These are phyloP conservation scores for Aleiodes alternator DNA, from an alignment of 2,888 invertebrate genomes.

Conservation along the genomic window DNA sequence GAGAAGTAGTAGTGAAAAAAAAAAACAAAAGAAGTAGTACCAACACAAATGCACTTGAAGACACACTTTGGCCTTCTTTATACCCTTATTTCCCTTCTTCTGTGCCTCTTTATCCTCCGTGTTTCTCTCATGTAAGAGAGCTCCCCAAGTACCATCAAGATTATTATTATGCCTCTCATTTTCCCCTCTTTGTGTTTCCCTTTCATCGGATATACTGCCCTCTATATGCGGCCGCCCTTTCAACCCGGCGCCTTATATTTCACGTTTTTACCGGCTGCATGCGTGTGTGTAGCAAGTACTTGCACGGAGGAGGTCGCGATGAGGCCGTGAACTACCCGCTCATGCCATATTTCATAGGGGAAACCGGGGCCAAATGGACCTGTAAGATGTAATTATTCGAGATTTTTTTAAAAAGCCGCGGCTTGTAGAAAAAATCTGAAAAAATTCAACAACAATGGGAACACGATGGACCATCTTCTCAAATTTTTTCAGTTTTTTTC, in stretches of 20 bases:
- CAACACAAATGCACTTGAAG: constrained; percentile 24
- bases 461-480: too few species aligned
- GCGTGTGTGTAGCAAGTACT: background rate
- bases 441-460: too few species aligned
- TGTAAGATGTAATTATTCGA: too few species aligned
- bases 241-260: constrained; percentile 42
- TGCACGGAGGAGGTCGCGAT: background rate
- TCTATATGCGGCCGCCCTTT: constrained; percentile 24
- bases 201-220: constrained; percentile 37
- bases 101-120: background rate
- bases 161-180: constrained; percentile 23
- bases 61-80: constrained; percentile 30
- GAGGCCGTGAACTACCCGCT: constrained; percentile 49
- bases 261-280: constrained; percentile 25
- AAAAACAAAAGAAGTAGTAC: constrained; percentile 28
- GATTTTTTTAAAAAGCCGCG: too few species aligned
- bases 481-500: too few species aligned
- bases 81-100: constrained; percentile 11
- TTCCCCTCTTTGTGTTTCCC: constrained; percentile 36
- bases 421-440: too few species aligned
- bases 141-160: background rate
- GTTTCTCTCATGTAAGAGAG: background rate
- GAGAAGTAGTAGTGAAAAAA: constrained; percentile 44
- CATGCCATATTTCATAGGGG: background rate
- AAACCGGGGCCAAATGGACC: too few species aligned